These are phyloP conservation scores for Montipora foliosa DNA, from an alignment of 64 coral and sea anemone species.

Conservation along the genomic window DNA sequence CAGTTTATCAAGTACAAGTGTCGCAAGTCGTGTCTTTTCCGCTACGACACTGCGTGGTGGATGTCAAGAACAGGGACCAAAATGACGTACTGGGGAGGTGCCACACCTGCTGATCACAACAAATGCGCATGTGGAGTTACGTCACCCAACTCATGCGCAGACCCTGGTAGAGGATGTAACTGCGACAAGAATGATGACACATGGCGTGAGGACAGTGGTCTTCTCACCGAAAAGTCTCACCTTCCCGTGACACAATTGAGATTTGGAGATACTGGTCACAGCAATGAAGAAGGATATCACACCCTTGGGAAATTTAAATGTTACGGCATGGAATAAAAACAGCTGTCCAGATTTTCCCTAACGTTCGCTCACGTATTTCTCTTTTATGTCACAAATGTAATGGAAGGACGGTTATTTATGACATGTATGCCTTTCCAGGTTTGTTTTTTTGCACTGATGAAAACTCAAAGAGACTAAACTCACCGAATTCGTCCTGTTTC, in stretches of 20 bases:
- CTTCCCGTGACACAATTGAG: not conserved
- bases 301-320: constrained; percentile 34
- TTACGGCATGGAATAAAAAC: not conserved
- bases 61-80: constrained; percentile 4
- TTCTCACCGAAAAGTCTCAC: not conserved
- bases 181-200: not conserved
- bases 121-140: not conserved
- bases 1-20: not conserved
- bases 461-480: too few relatives aligned
- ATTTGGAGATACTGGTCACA: not conserved
- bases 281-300: constrained; percentile 7
- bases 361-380: too few relatives aligned
- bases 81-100: constrained; percentile 59
- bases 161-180: constrained; percentile 3
- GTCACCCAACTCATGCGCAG: not conserved
- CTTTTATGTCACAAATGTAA: too few relatives aligned
- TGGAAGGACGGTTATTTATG: too few relatives aligned
- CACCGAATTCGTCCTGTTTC: too few relatives aligned
- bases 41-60: constrained; percentile 12
- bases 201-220: not conserved
- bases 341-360: too few relatives aligned
- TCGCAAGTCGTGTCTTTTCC: not conserved
- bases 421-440: too few relatives aligned
- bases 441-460: too few relatives aligned
- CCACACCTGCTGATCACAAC: not conserved